Evolutionary conservation across 2,888 invertebrate genomes (phyloP), one percentile per base, ranked within the genome.

Genomic region (Frankliniella fusca): DNA sequence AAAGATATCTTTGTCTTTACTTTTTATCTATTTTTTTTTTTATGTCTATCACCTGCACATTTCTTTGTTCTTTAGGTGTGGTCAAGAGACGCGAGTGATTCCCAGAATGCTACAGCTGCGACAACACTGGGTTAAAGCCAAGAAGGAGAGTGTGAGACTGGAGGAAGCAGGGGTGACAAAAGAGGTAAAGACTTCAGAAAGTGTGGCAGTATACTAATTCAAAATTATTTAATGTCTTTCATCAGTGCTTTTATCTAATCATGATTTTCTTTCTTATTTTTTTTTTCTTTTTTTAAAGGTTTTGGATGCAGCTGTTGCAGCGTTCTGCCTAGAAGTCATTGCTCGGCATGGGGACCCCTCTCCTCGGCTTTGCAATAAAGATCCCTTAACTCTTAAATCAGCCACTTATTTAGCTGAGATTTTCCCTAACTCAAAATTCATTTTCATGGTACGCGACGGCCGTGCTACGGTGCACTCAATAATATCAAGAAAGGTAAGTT

Each of bases 381-480:
- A 99, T 90, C 99, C 99, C 81, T 93, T 99, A 85, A 98, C 98
- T 83, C 92, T 99, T 85, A 98, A 98, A 90, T 97, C 97, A 92
- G 97, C 97, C 87, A 93, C 94, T 82, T 99, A 97, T 89, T 94
- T 99, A 86, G 92, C 95, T 84, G 95, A 96, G 87, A 91, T 99
- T 84, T 99, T 99, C 90, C 99, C 99, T 80, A 97, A 97, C 88
- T 95, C 98, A 83, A 98, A 98, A 90, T 99, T 98, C 90, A 91
- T 99, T 86, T 96, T 99, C 89, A 98, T 99, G 97, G 94, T 99
- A 86, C 93, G 99, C 84, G 99, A 99, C 89, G 99, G 99, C 48
- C 93, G 99, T 84, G 99, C 99, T 84, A 98, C 98, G 48, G 98
- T 98, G 84, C 98, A 99, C 90, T 99, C 98, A 84, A 98, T 99